A percentile compares a stretch with the other conserved stretches of the same genome.
Conservation (phyloP, 2,888 invertebrate species). For the Pammene fasciana region DNA sequence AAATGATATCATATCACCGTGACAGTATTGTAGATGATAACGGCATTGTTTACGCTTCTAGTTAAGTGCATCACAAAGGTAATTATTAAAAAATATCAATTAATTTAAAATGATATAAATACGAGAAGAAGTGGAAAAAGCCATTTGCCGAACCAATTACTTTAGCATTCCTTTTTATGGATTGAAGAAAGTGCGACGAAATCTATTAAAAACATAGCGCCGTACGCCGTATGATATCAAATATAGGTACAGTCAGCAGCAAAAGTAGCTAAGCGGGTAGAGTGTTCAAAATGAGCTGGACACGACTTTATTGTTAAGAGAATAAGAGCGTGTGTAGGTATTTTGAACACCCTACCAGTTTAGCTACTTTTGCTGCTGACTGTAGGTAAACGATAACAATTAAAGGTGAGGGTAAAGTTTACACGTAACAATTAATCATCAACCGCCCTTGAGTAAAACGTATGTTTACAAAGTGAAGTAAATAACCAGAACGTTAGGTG, state of each 20-base stretch:
- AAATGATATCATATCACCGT: slow-evolving; percentile 26
- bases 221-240: no score
- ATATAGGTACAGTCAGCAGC: no score
- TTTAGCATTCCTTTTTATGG: neutral
- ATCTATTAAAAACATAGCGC: no score
- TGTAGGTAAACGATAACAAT: no score
- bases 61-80: neutral
- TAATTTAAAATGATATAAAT: neutral
- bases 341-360: no score
- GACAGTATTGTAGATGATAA: slow-evolving; percentile 5
- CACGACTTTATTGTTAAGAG: no score
- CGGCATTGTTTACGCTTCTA: neutral
- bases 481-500: neutral
- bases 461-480: neutral
- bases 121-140: neutral
- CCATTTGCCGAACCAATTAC: no score
- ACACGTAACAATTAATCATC: slow-evolving; percentile 6
- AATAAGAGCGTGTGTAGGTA: no score
- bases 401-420: neutral
- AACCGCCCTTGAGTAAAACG: neutral
- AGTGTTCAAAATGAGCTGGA: no score
- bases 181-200: no score
- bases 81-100: neutral
- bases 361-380: no score
- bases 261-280: no score